Evolutionary conservation across 2,888 invertebrate species (phyloP), one percentile per base, ranked within the genome.

Genomic region (Sinodicranocentrus sp.): DNA sequence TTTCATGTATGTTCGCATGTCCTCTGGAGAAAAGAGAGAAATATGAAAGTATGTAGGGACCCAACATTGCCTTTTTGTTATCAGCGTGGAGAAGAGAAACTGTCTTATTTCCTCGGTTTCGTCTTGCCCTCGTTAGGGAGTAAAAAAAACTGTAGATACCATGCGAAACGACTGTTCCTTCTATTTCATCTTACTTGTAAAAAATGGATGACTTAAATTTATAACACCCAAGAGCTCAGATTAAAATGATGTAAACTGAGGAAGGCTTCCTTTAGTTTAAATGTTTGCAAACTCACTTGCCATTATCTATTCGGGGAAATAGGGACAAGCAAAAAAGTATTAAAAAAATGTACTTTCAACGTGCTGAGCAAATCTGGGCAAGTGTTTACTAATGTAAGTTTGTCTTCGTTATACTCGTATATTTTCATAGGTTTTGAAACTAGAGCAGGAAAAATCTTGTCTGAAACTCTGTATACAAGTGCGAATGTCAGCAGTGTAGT

Each of bases 151-250:
- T n/a, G n/a, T n/a, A n/a, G n/a, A n/a, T n/a, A n/a, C n/a, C n/a
- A n/a, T n/a, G n/a, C n/a, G n/a, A n/a, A n/a, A n/a, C n/a, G n/a
- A n/a, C n/a, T n/a, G 5, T 33, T 52, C 52, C 52, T 52, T 17
- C n/a, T 2, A 19, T 19, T 19, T 6, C 52, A 57, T 57, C 57
- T 57, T 57, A 21, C n/a, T 33, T 33, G 33, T 33, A 33, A 33
- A 63, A 63, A 63, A 63, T 33, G 63, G 28, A 63, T 33, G 63
- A 33, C 33, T 33, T n/a, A 33, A 63, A 28, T 33, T 63, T 63
- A 63, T 26, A 63, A 28, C 28, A 63, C 63, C 33, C 63, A 8
- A 63, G 63, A 63, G 63, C 63, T 63, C 33, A 63, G n/a, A 63
- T 63, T 25, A 33, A 57, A 63, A 33, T 63, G 33, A 39, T 63